These are phyloP conservation scores for Lacerta bilineata DNA, from an alignment of 2,797 vertebrate species.

Conservation along the genomic window DNA sequence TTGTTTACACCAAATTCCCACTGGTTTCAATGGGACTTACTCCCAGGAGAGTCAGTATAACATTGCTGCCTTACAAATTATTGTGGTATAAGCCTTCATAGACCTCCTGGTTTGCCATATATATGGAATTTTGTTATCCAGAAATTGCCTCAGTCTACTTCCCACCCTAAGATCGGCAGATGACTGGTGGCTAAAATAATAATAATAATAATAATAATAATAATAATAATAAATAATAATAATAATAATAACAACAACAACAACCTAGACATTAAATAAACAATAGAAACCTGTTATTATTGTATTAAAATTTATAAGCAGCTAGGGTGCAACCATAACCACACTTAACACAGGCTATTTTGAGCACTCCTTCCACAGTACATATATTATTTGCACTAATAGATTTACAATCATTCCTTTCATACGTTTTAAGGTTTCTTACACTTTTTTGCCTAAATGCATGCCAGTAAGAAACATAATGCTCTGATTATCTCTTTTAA, in stretches of 20 bases:
- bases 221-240: too few relatives aligned
- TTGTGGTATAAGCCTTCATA: neutral
- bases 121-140: neutral
- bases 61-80: neutral
- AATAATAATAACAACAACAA: too few relatives aligned
- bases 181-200: too few relatives aligned
- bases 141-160: neutral
- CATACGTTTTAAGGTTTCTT: neutral
- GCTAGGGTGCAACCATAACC: neutral
- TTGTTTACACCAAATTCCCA: too few relatives aligned
- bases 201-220: too few relatives aligned
- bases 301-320: neutral
- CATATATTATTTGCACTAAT: neutral
- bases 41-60: too few relatives aligned
- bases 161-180: too few relatives aligned
- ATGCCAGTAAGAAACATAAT: neutral
- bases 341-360: neutral
- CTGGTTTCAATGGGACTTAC: too few relatives aligned
- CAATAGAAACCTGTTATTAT: neutral
- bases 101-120: neutral
- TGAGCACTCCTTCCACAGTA: neutral
- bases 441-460: neutral
- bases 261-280: neutral
- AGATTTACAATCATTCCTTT: conserved; percentile 4
- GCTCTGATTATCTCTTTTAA: neutral